These are phyloP conservation scores for Agrochola lota DNA, from an alignment of 2,888 invertebrate genomes.

Conservation along the genomic window DNA sequence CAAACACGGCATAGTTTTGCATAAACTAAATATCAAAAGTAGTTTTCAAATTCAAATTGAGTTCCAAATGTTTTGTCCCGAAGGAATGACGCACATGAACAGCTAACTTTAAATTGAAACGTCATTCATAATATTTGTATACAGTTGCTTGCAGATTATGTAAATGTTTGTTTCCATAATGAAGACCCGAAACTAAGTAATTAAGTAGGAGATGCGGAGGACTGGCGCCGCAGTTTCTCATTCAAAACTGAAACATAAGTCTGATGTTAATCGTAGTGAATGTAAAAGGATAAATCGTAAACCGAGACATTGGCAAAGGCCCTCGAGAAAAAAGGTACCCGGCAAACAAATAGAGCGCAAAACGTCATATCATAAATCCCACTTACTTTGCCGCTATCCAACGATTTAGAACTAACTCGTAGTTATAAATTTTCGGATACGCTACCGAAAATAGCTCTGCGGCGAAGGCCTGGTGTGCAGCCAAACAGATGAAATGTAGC, in stretches of 20 bases:
- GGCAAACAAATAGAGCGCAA: conserved; percentile 82
- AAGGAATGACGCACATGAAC: conserved; percentile 53
- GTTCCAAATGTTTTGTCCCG: conserved; percentile 61
- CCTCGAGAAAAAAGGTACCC: conserved; percentile 65
- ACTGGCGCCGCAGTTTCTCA: conserved; percentile 10
- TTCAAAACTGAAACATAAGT: conserved; percentile 19
- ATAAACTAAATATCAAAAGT: conserved; percentile 48
- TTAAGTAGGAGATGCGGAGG: conserved; percentile 40
- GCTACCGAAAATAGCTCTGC: conserved; percentile 87
- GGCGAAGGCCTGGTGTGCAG: conserved; percentile 85
- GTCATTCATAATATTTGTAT: conserved; percentile 47
- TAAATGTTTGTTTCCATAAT: conserved; percentile 54
- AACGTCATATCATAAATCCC: conserved; percentile 84
- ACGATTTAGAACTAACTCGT: conserved; percentile 88
- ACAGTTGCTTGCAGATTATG: conserved; percentile 59
- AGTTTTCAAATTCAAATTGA: conserved; percentile 67
- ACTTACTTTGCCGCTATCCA: conserved; percentile 86
- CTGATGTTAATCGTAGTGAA: conserved; percentile 49
- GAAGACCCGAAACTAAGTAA: conserved; percentile 51
- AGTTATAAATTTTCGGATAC: conserved; percentile 88
- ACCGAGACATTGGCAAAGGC: conserved; percentile 54
- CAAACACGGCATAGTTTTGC: conserved; percentile 24
- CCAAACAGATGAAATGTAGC: conserved; percentile 90
- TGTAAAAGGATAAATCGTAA: conserved; percentile 36
- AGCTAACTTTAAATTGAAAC: conserved; percentile 60